Base-by-base conservation (phyloP, 2,113 vertebrate genomes). In the Rhegmatorhina hoffmannsi region DNA sequence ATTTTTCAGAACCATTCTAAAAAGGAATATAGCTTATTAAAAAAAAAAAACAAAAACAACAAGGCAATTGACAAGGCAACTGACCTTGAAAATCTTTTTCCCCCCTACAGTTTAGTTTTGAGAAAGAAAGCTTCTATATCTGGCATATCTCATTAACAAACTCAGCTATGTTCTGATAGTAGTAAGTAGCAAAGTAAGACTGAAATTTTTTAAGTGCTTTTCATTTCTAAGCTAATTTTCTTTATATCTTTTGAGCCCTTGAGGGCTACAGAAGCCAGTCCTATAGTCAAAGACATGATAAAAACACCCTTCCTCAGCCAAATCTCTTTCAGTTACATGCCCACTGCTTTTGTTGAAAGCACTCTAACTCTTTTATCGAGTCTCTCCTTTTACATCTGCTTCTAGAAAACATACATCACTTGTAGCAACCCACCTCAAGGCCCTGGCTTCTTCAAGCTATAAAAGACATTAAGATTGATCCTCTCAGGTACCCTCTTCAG, bases 141-240 rank as follows among this genome's bases (percentile, higher is more conserved):
- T 87, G 78, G 53, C 7, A 25, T n/a, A 87, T 31, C 55, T 94
- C 67, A 92, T 89, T 82, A 90, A 40, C 38, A 89, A 89, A 82
- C 28, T 70, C 49, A 84, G 44, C 50, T 84, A 52, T 7, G 34
- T 56, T 74, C 58, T 9, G 11, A 58, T 6, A 73, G 28, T 72
- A 80, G 33, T 75, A 96, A 87, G 90, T 96, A 97, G 72, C 10
- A 38, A 87, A 92, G 89, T 50, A 60, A 90, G 78, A 87, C 80
- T 93, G 80, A 69, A 73, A 95, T 82, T 96, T 97, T 96, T 96
- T 90, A 97, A 89, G 83, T 73, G 17, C 60, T 95, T 83, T 94
- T 95, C 56, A 67, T 91, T 97, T 94, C 72, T 93, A 94, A 13
- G 74, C 28, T 95, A 70, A 96, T 96, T 96, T 92, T 79, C 93